Evolutionary conservation across 2,113 vertebrate species (phyloP).

Genomic region (Arenaria interpres): DNA sequence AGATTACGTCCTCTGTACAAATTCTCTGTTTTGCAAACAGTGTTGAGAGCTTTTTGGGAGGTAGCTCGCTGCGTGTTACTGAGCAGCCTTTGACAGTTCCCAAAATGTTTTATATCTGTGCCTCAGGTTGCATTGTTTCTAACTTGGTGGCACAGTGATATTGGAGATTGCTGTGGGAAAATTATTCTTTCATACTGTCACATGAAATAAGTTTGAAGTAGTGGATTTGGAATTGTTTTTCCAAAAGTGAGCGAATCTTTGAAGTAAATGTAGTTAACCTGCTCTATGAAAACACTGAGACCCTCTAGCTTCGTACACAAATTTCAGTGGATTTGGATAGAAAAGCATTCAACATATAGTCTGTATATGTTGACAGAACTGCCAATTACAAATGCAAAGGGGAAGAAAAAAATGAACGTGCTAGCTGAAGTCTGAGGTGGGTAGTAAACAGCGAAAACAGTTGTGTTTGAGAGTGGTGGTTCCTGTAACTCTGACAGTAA

Average conservation of each 20-base stretch:
- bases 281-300: not conserved
- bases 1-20: not conserved
- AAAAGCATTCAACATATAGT: not conserved
- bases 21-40: not conserved
- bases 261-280: not conserved
- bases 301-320: not conserved
- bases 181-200: not conserved
- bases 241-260: not conserved
- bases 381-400: not conserved
- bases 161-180: not conserved
- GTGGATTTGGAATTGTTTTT: not conserved
- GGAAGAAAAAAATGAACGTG: not conserved
- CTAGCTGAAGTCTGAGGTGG: not conserved
- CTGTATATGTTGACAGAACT: not conserved
- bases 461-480: not conserved
- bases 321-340: not conserved
- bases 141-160: not conserved
- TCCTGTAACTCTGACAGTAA: not conserved
- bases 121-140: not conserved
- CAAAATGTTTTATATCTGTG: not conserved
- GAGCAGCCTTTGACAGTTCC: not conserved
- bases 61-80: not conserved
- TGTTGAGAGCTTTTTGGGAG: not conserved
- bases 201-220: not conserved
- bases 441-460: not conserved